phyloP scores from a whole-genome alignment of 2,888 invertebrate genomes.

The Ernsta delagoae region DNA sequence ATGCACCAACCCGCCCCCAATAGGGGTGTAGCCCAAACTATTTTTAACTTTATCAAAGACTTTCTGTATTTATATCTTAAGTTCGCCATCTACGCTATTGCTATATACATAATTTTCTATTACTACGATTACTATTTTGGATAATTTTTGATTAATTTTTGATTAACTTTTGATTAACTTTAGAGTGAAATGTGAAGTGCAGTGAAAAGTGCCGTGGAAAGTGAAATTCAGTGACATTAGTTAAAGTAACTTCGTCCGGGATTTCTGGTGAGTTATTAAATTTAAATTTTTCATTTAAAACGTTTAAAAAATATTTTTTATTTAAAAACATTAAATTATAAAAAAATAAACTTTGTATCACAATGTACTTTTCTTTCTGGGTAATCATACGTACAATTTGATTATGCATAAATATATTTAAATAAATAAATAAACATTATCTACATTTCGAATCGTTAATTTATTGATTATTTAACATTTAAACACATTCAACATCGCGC shows the following conservation, averaged over 20 bases:
- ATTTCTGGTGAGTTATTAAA: constrained; percentile 41
- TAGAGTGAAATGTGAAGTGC: constrained; percentile 65
- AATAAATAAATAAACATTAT: no score
- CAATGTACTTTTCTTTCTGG: no score
- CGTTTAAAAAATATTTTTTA: no score
- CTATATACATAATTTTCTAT: constrained; percentile 70
- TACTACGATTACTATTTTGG: constrained; percentile 76
- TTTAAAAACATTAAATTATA: no score
- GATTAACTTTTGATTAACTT: constrained; percentile 45
- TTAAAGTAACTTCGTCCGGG: constrained; percentile 34
- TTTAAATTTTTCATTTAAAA: no score
- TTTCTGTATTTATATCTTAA: constrained; percentile 70
- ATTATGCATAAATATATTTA: no score
- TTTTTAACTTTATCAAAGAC: constrained; percentile 63
- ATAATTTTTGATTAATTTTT: constrained; percentile 40
- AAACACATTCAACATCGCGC: no score
- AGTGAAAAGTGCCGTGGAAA: constrained; percentile 40
- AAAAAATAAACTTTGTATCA: no score
- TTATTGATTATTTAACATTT: no score
- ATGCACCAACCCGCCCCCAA: constrained; percentile 53
- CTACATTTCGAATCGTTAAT: no score
- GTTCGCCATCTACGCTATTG: constrained; percentile 70
- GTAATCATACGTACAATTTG: no score
- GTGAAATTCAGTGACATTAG: constrained; percentile 34
- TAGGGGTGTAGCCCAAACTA: constrained; percentile 49